Evolutionary conservation across 1,140 invertebrate species (phyloP), one percentile per base, ranked within the genome.

Genomic region (Chrysoperla carnea): DNA sequence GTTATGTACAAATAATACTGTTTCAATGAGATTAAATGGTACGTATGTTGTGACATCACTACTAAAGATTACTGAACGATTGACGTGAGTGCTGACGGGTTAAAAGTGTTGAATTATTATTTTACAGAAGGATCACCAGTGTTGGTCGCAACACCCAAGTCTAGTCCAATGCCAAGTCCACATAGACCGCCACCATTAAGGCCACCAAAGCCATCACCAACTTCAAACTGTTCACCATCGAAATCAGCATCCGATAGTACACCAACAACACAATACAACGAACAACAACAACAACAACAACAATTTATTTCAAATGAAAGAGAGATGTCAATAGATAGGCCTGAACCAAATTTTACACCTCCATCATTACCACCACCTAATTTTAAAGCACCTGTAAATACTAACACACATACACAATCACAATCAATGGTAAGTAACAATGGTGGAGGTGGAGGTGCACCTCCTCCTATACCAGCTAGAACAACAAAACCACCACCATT

Each of bases 1-100:
- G 38, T 63, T 90, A 8, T 89, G 84, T 60, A 76, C 78, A 11
- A 81, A 81, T 48, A 89, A 88, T 50, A 88, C 85, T 4, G 66
- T 82, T 37, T 76, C 85, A 6, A 63, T 92, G 17, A 23, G 17
- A 23, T 23, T 23, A 23, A 56, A 64, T 6, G 57, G 60, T 52
- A 61, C 64, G 2, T 11, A 50, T 38, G 44, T n/a, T n/a, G n/a
- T n/a, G n/a, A n/a, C n/a, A n/a, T n/a, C n/a, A n/a, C n/a, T n/a
- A n/a, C 39, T 43, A 4, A 41, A 38, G 6, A 55, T 48, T 42
- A 40, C 51, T 6, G 39, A 48, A 14, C 44, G n/a, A n/a, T n/a
- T n/a, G n/a, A n/a, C n/a, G n/a, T n/a, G n/a, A n/a, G n/a, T n/a
- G n/a, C n/a, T n/a, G 56, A 7, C 50, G 52, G 40, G n/a, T n/a